Evolutionary conservation across 2,888 invertebrate genomes (phyloP).

Genomic region (Trimorus sp.): DNA sequence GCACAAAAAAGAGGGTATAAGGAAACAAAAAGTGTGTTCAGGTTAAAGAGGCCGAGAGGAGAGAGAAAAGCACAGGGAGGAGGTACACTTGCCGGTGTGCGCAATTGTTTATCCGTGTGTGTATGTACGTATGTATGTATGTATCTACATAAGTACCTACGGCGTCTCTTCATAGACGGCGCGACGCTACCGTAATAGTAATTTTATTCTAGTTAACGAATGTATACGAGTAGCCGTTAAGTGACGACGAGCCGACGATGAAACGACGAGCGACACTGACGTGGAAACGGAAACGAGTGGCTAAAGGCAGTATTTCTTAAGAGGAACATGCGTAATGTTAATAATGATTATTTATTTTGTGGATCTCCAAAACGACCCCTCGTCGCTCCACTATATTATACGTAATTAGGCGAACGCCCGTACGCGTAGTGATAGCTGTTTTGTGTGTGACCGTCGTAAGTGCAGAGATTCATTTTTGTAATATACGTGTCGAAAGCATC

Average conservation of each 20-base stretch:
- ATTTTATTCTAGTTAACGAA: conserved; percentile 81
- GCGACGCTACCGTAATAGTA: conserved; percentile 75
- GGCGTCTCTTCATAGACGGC: conserved; percentile 68
- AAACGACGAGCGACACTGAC: conserved; percentile 57
- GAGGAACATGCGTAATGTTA: conserved; percentile 80
- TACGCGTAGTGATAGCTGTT: conserved; percentile 75
- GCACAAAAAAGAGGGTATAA: conserved; percentile 40
- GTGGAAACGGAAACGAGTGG: conserved; percentile 62
- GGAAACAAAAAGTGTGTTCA: conserved; percentile 38
- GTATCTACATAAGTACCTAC: conserved; percentile 72
- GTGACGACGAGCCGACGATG: conserved; percentile 71
- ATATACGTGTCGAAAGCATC: conserved; percentile 76
- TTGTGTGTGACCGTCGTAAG: conserved; percentile 77
- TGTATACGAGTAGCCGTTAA: conserved; percentile 81
- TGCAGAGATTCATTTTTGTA: conserved; percentile 76
- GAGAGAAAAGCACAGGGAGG: conserved; percentile 13
- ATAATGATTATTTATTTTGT: conserved; percentile 81
- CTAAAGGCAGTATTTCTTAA: conserved; percentile 80
- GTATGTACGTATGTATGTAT: conserved; percentile 55
- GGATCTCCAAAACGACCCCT: conserved; percentile 77
- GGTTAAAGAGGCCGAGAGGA: conserved; percentile 44
- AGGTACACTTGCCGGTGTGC: conserved; percentile 60
- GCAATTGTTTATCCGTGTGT: conserved; percentile 63
- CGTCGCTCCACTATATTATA: conserved; percentile 79
- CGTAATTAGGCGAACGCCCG: conserved; percentile 73